Base-by-base conservation (phyloP, 1,140 invertebrate species). In the Oedothorax gibbosus region DNA sequence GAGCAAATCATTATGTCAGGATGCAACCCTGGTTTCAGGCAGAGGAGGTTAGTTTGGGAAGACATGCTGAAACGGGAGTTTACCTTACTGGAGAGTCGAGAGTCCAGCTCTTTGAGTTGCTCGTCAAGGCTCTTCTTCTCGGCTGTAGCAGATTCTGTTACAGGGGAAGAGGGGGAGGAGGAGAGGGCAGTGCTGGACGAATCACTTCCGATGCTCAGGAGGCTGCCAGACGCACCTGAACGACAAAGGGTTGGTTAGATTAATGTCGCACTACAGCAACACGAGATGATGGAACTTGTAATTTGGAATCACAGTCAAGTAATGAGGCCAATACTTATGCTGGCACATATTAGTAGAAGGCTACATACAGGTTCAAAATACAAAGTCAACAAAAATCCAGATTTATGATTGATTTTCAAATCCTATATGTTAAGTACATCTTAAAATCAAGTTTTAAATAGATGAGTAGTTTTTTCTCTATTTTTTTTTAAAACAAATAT, bases 21-120 rank as follows among this genome's bases (percentile, higher is more conserved):
- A n/a, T n/a, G n/a, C n/a, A n/a, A n/a, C n/a, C n/a, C n/a, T n/a
- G 6, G 71, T 53, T 69, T 80, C 80, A 80, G 56, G 18, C 11
- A 57, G 49, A 62, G 72, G 53, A n/a, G 35, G 53, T 64, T 73
- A 84, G 49, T 71, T 20, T 3, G 54, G 18, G 50, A 51, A 35
- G 11, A 82, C 64, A 83, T 82, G 71, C 56, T 87, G 75, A 76
- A 79, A 79, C 18, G 78, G 54, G 77, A 69, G 65, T 75, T 81
- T 87, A 94, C 93, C 93, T 94, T 94, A 90, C 93, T 93, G 86
- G 94, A 91, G 79, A 94, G 91, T 87, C 92, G 91, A 65, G 91
- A 92, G 88, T 95, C 94, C 85, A 96, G 92, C 90, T 95, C 94
- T 90, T 95, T 95, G 79, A 96, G 90, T 90, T 95, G 94, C 90